Base-by-base conservation (phyloP, 2,113 vertebrate species). In the Poecilia latipinna region DNA sequence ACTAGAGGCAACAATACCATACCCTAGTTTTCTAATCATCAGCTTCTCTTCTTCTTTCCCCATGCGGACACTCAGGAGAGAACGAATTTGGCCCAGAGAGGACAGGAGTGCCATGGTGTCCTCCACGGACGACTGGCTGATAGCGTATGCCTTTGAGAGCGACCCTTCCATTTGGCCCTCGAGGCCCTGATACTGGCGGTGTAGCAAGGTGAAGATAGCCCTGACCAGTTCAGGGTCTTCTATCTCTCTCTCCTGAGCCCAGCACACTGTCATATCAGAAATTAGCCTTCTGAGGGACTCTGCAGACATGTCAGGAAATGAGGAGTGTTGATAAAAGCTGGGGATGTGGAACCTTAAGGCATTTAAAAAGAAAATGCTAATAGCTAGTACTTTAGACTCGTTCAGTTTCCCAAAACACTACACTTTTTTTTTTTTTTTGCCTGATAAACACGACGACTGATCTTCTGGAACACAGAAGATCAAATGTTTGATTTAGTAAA, bases 21-120 rank as follows among this genome's bases (percentile, higher is more conserved):
- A 98, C 97, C 97, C 97, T 11, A 99, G 90, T 82, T 95, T 96
- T 71, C 94, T 95, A 82, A 98, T 99, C 97, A 98, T 99, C 42
- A 97, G 95, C 74, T 95, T 96, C 90, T 98, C 97, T 82, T 99
- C 97, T 71, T 98, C 97, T 76, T 93, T 96, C 37, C 97, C 97
- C 97, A 99, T 98, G 77, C 96, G 93, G 74, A 97, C 96, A 66
- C 95, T 96, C 62, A 99, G 95, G 76, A 99, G 94, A 22, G 97
- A 97, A 10, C 97, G 96, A 51, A 99, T 98, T 87, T 97, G 96
- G 13, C 96, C 96, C 0, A 99, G 93, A 0, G 97, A 97, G 35
- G 95, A 96, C 79, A 98, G 92, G 39, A 99, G 94, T 35, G 90
- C 92, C 82, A 97, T 95, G 65, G 97, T 96, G 74, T 99, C 97